A percentile compares a stretch with the other conserved stretches of the same genome.
Evolutionary conservation across 2,113 vertebrate genomes (phyloP).

Genomic region (Phyllostomus discolor): DNA sequence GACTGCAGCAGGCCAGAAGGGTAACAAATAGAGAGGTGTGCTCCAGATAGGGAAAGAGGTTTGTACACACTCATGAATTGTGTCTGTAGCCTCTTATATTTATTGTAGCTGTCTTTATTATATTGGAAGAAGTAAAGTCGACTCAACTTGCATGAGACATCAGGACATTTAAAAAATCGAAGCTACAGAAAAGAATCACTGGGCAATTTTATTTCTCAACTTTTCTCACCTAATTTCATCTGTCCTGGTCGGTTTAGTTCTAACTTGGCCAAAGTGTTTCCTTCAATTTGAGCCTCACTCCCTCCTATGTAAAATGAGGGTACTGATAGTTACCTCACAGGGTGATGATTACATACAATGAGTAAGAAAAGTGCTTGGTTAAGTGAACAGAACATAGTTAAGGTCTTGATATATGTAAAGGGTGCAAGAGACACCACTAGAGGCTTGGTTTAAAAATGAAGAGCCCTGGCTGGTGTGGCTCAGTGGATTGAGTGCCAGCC

Average conservation of each 20-base stretch:
- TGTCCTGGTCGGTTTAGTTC: neutral
- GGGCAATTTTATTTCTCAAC: conserved; percentile 5
- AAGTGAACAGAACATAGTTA: neutral
- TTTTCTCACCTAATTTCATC: neutral
- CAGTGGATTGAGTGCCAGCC: no score
- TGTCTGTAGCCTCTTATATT: neutral
- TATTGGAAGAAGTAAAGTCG: neutral
- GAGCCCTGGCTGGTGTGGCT: no score
- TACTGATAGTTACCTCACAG: neutral
- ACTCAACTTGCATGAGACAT: neutral
- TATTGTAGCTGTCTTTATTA: neutral
- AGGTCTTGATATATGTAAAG: neutral
- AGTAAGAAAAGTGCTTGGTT: conserved; percentile 2
- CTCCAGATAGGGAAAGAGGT: neutral
- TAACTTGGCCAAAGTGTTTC: neutral
- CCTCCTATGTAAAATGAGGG: neutral
- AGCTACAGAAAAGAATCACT: neutral
- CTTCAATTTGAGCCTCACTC: neutral
- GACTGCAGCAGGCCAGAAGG: neutral
- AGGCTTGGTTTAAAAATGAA: neutral
- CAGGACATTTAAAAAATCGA: neutral
- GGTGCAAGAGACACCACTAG: neutral
- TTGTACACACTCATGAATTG: neutral
- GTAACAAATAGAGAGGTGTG: neutral
- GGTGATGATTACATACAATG: neutral